phyloP scores from a whole-genome alignment of 2,888 invertebrate genomes.

The Acronicta aceris region DNA sequence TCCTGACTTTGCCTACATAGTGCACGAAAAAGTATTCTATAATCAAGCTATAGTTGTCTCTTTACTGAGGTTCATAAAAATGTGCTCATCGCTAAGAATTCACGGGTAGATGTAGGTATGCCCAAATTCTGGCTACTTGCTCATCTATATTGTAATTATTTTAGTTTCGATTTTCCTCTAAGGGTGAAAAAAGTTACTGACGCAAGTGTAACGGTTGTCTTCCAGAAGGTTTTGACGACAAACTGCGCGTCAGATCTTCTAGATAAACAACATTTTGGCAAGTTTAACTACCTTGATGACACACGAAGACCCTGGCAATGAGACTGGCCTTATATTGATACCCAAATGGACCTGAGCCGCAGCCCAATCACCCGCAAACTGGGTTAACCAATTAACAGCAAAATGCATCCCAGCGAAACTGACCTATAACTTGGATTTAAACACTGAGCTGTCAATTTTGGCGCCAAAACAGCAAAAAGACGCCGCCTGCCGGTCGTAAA shows the following conservation, averaged over 20 bases:
- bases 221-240: not conserved
- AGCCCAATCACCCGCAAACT: constrained; percentile 36
- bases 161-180: no score
- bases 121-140: no score
- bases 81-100: no score
- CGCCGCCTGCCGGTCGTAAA: constrained; percentile 85
- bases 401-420: constrained; percentile 46
- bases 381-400: constrained; percentile 58
- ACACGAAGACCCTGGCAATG: constrained; percentile 26
- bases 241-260: not conserved
- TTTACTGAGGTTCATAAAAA: no score
- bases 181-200: not conserved
- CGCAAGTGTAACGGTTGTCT: not conserved
- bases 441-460: constrained; percentile 81
- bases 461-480: constrained; percentile 87
- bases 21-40: no score
- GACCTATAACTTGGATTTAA: constrained; percentile 63
- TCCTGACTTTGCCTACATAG: no score
- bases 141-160: no score
- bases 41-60: no score
- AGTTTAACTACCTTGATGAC: constrained; percentile 2
- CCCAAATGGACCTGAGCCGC: constrained; percentile 25
- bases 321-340: constrained; percentile 16
- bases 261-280: constrained; percentile 27
- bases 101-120: no score